These are phyloP conservation scores for Lasiurus cinereus DNA, from an alignment of 2,113 vertebrate genomes.

Conservation along the genomic window DNA sequence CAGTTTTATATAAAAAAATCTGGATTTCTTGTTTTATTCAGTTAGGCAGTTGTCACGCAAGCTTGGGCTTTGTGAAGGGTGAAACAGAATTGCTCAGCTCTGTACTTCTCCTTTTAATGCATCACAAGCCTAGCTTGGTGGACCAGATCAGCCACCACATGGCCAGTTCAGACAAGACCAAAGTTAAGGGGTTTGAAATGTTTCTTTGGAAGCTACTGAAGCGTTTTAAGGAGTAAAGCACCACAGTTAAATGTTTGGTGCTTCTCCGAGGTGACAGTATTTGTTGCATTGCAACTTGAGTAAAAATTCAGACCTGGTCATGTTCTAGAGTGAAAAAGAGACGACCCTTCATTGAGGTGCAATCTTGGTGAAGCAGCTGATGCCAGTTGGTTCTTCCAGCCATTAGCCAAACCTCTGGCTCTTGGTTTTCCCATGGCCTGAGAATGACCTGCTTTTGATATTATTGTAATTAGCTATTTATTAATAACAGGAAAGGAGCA, in stretches of 20 bases:
- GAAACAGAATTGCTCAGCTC: not conserved
- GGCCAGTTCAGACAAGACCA: not conserved
- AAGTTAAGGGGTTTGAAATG: not conserved
- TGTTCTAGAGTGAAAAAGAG: not conserved
- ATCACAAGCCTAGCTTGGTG: not conserved
- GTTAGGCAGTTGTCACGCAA: not conserved
- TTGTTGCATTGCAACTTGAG: not conserved
- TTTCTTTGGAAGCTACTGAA: not conserved
- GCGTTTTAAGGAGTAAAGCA: not conserved
- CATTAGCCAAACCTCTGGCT: not conserved
- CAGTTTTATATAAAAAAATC: not conserved
- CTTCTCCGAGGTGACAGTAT: not conserved
- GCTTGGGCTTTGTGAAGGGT: not conserved
- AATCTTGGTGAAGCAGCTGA: not conserved
- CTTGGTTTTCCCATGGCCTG: not conserved
- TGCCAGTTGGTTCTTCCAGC: not conserved
- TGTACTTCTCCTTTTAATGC: not conserved
- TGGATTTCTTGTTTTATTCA: constrained; percentile 8
- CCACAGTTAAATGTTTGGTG: not conserved
- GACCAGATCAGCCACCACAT: not conserved
- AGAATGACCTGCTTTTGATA: not conserved
- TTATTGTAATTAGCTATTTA: too few species aligned
- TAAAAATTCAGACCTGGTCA: not conserved
- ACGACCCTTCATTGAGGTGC: not conserved
- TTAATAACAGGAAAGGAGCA: too few species aligned